Conservation (phyloP, 1,140 invertebrate species). For the Drosophila willistoni region DNA sequence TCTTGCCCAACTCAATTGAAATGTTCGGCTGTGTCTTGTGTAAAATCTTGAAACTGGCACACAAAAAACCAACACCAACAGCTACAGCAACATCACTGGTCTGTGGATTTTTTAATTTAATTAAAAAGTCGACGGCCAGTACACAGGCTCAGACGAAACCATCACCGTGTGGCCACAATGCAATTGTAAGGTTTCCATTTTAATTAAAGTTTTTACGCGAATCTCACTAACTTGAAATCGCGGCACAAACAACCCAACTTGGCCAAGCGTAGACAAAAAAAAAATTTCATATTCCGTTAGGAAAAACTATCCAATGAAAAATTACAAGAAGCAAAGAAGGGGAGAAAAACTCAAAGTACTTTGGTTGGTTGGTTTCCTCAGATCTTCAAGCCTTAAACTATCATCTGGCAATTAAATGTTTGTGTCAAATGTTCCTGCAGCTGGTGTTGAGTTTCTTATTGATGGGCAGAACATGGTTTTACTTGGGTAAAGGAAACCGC, state of each 20-base stretch:
- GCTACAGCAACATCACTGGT: slow-evolving; percentile 7
- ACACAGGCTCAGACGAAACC: slow-evolving; percentile 17
- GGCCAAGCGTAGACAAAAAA: slow-evolving; percentile 18
- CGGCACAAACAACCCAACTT: slow-evolving; percentile 51
- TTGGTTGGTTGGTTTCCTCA: slow-evolving; percentile 13
- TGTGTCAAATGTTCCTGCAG: slow-evolving; percentile 24
- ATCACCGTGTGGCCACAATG: slow-evolving; percentile 60
- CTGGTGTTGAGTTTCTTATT: slow-evolving; percentile 70
- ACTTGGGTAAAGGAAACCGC: neutral
- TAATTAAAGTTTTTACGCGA: slow-evolving; percentile 78
- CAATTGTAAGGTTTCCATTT: slow-evolving; percentile 79
- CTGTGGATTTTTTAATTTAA: slow-evolving; percentile 66
- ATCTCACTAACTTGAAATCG: slow-evolving; percentile 67
- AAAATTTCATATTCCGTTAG: slow-evolving; percentile 73
- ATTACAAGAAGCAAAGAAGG: neutral
- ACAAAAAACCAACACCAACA: slow-evolving; percentile 13
- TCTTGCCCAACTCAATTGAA: slow-evolving; percentile 34
- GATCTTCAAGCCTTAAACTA: slow-evolving; percentile 47
- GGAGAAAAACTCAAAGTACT: slow-evolving; percentile 29
- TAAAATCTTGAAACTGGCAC: slow-evolving; percentile 48
- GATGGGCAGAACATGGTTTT: slow-evolving; percentile 23
- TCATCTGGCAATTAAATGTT: slow-evolving; percentile 60
- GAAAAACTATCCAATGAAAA: slow-evolving; percentile 6
- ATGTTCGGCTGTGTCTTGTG: slow-evolving; percentile 44
- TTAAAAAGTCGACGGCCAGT: slow-evolving; percentile 62